These are phyloP conservation scores for Phrynocephalus vlangalii DNA, from an alignment of 2,797 vertebrate species.

Conservation along the genomic window DNA sequence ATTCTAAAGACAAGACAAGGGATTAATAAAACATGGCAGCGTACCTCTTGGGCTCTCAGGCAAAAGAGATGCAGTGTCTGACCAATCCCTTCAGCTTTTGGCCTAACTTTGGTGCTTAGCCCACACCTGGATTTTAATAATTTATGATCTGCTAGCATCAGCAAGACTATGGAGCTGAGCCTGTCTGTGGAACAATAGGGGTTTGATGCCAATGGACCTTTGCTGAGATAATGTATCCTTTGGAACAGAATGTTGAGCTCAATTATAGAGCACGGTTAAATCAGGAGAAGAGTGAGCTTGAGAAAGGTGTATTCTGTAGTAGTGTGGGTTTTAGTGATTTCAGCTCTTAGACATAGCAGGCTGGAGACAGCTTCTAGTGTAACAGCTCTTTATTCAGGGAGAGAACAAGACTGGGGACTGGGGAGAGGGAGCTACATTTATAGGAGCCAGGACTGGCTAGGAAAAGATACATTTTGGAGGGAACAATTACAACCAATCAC, in stretches of 20 bases:
- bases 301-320: too few relatives aligned
- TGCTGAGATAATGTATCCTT: conserved; percentile 19
- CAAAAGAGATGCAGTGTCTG: neutral
- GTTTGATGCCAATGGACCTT: neutral
- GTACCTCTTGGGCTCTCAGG: neutral
- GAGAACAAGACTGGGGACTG: too few relatives aligned
- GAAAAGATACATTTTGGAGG: too few relatives aligned
- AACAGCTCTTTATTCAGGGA: too few relatives aligned
- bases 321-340: too few relatives aligned
- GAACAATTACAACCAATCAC: too few relatives aligned
- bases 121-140: conserved; percentile 37
- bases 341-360: too few relatives aligned
- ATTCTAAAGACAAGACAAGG: conserved; percentile 12
- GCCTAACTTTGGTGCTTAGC: conserved; percentile 29
- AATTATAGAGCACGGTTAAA: conserved; percentile 15
- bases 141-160: conserved; percentile 25
- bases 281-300: neutral
- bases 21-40: conserved; percentile 40
- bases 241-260: conserved; percentile 5
- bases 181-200: conserved; percentile 12
- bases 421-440: too few relatives aligned
- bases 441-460: too few relatives aligned
- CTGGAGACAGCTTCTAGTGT: too few relatives aligned
- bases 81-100: conserved; percentile 18
- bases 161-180: conserved; percentile 10